Evolutionary conservation across 2,888 invertebrate genomes (phyloP).

Genomic region (Athrips mouffetella): DNA sequence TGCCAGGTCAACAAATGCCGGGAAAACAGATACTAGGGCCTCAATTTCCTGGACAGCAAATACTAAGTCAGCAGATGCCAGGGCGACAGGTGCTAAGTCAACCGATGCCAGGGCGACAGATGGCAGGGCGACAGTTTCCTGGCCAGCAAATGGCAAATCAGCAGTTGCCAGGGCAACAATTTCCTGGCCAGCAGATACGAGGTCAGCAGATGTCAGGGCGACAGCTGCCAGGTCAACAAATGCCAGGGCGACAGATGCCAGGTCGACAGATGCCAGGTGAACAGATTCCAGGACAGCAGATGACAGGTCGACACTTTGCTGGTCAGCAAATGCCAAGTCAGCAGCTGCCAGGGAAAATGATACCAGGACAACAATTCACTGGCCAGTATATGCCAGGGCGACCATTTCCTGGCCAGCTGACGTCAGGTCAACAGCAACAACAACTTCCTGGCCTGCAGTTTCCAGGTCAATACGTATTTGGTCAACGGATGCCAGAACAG

Average conservation of each 20-base stretch:
- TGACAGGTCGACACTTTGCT: neutral
- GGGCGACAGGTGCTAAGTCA: neutral
- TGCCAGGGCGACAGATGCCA: neutral
- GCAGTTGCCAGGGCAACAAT: neutral
- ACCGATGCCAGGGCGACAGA: neutral
- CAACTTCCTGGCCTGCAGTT: neutral
- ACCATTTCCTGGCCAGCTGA: too few relatives aligned
- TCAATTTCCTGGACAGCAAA: neutral
- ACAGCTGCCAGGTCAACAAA: neutral
- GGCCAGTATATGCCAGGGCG: neutral
- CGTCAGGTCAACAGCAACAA: neutral
- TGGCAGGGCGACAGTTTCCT: neutral
- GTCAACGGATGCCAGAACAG: too few relatives aligned
- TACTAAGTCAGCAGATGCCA: neutral
- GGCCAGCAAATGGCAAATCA: neutral
- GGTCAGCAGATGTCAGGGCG: neutral
- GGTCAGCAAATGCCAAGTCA: neutral
- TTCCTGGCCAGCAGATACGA: neutral
- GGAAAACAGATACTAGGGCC: neutral
- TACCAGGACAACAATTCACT: neutral
- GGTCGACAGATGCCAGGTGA: neutral
- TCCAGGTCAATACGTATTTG: too few relatives aligned
- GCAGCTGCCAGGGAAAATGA: neutral
- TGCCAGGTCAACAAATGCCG: neutral
- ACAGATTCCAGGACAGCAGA: neutral